Percentiles rank a stretch among this genome's conserved stretches.
phyloP scores from a whole-genome alignment of 2,797 vertebrate genomes.

The Bufotes viridis region DNA sequence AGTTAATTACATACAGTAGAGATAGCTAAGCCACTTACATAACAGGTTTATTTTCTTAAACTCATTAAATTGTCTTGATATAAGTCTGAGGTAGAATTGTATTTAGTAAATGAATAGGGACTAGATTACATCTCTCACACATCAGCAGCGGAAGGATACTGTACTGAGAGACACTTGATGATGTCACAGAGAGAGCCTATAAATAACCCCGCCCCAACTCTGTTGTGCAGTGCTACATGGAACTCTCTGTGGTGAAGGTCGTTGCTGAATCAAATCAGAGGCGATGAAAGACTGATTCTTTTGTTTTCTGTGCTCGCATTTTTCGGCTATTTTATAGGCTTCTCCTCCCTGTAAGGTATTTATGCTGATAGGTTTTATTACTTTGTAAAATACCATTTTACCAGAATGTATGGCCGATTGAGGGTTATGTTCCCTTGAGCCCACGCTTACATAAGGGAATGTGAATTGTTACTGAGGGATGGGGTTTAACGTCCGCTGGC shows the following conservation, averaged over 20 bases:
- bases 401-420: background rate
- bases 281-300: background rate
- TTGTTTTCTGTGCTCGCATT: background rate
- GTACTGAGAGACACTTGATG: fast-evolving
- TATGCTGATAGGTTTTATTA: background rate
- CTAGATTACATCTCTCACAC: background rate
- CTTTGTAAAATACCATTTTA: background rate
- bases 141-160: background rate
- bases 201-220: background rate
- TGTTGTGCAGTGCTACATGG: background rate
- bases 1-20: no score
- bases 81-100: no score
- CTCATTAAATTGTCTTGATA: background rate
- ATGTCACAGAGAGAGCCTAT: background rate
- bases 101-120: background rate
- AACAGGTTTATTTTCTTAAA: background rate
- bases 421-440: background rate
- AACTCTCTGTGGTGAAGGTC: background rate
- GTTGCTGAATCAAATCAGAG: background rate
- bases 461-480: no score
- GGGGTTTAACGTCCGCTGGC: no score
- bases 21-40: no score
- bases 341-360: background rate
- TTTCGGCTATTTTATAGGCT: background rate
- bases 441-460: no score